These are phyloP conservation scores for Scleropages formosus DNA, from an alignment of 2,797 vertebrate species.

Conservation along the genomic window DNA sequence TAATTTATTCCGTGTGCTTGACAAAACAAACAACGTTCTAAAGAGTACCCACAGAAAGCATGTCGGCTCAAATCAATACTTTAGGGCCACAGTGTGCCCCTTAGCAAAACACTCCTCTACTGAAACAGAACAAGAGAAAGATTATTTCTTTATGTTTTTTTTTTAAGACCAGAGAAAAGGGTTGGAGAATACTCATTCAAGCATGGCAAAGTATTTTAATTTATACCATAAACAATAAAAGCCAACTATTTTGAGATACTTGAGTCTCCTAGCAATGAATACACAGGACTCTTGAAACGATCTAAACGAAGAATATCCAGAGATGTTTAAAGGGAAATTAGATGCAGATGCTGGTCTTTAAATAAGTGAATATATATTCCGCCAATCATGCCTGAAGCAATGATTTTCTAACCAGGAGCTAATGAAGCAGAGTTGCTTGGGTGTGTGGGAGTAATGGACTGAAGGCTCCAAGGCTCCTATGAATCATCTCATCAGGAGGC, in stretches of 20 bases:
- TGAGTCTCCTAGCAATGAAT: neutral
- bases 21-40: no score
- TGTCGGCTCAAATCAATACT: no score
- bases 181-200: neutral
- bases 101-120: no score
- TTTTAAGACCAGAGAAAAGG: no score
- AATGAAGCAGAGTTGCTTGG: neutral
- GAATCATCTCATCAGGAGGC: slow-evolving; percentile 9
- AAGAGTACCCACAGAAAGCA: no score
- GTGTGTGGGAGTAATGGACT: neutral
- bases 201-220: neutral
- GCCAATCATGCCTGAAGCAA: neutral
- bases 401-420: neutral
- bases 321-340: neutral
- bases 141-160: no score
- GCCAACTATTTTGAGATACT: neutral
- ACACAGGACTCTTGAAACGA: neutral
- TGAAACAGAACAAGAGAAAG: no score
- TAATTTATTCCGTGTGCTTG: no score
- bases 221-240: neutral
- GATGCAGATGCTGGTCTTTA: neutral
- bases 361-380: neutral
- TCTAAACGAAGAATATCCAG: neutral
- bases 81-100: no score
- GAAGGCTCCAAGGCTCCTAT: neutral